These are phyloP conservation scores for Calameuta filiformis DNA, from an alignment of 2,888 invertebrate genomes.

Conservation along the genomic window DNA sequence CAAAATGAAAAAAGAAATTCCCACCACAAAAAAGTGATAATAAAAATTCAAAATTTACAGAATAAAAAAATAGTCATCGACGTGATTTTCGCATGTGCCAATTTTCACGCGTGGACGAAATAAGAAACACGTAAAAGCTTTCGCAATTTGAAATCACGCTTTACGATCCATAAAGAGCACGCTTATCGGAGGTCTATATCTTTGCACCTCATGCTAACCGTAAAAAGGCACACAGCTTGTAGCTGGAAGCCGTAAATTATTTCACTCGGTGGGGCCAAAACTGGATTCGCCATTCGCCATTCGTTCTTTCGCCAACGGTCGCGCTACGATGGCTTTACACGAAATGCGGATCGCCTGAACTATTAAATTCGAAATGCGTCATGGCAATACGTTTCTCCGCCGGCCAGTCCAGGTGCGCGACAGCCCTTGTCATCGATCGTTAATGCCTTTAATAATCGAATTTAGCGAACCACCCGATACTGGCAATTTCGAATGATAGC, in stretches of 20 bases:
- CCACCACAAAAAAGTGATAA: too few relatives aligned
- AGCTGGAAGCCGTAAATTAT: background rate
- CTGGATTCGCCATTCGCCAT: background rate
- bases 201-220: slow-evolving; percentile 26
- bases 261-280: background rate
- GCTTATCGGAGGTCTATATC: slow-evolving; percentile 20
- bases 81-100: background rate
- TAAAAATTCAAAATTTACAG: too few relatives aligned
- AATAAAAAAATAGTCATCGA: too few relatives aligned
- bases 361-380: background rate
- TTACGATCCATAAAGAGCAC: background rate
- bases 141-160: background rate
- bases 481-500: background rate
- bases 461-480: background rate
- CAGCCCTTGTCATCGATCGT: background rate
- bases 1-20: background rate
- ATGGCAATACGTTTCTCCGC: background rate
- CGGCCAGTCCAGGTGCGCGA: background rate
- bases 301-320: background rate
- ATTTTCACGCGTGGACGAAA: background rate
- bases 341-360: background rate
- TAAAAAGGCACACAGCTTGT: background rate
- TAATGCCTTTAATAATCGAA: background rate
- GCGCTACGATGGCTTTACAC: background rate
- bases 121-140: background rate